A percentile compares a stretch with the other conserved stretches of the same genome.
phyloP scores from a whole-genome alignment of 2,113 vertebrate genomes.

The Malurus alboscapulatus region DNA sequence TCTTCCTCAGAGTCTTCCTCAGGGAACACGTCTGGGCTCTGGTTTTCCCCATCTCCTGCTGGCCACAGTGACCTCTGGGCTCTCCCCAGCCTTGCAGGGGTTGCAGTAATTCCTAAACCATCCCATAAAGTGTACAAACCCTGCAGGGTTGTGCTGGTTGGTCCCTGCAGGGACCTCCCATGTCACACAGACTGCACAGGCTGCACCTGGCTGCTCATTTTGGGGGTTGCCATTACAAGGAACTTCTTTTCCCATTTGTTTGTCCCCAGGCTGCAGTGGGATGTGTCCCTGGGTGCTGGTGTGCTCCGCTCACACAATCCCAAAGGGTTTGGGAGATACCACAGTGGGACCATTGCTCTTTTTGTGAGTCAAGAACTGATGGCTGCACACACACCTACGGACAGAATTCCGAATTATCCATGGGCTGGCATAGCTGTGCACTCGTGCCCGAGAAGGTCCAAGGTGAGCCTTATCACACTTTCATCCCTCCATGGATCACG shows the following conservation, averaged over 20 bases:
- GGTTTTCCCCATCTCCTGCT: background rate
- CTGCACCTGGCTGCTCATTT: background rate
- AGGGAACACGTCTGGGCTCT: accelerated
- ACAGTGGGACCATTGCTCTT: background rate
- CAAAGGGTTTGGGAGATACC: background rate
- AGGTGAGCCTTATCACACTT: too few relatives aligned
- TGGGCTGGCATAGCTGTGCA: background rate
- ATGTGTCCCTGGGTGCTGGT: accelerated
- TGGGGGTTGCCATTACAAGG: background rate
- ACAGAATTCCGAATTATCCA: background rate
- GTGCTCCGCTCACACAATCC: background rate
- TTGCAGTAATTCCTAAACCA: background rate
- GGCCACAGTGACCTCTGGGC: background rate
- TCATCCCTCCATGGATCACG: background rate
- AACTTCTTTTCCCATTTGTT: background rate
- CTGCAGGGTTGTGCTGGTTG: background rate
- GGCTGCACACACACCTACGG: accelerated
- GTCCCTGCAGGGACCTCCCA: background rate
- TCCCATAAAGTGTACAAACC: background rate
- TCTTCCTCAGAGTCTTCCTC: background rate
- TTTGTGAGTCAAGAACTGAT: background rate
- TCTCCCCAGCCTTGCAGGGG: background rate
- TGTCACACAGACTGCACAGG: background rate
- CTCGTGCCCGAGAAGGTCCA: accelerated
- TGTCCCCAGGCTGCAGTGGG: background rate